phyloP scores from a whole-genome alignment of 2,113 vertebrate genomes.

The Hemiscyllium ocellatum region DNA sequence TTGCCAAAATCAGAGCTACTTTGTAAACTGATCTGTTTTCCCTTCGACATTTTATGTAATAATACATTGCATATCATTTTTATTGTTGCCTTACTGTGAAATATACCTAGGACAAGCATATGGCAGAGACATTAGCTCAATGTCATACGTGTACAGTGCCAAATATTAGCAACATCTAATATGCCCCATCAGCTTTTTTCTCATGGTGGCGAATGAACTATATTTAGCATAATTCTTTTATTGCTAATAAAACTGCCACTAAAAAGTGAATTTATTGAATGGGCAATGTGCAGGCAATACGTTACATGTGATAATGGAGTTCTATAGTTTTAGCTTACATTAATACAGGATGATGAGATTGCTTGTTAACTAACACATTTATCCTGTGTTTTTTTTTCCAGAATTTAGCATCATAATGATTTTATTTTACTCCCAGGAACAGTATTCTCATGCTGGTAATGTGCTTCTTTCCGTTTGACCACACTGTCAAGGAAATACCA shows the following conservation, averaged over 20 bases:
- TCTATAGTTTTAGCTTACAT: not conserved
- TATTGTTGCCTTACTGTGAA: not conserved
- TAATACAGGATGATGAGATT: not conserved
- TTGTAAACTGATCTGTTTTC: not conserved
- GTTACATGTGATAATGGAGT: not conserved
- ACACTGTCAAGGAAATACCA: not conserved
- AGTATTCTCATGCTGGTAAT: not conserved
- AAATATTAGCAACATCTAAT: not conserved
- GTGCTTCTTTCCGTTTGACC: not conserved
- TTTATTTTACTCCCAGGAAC: not conserved
- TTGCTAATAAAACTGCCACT: not conserved
- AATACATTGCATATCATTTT: not conserved
- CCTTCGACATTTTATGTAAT: not conserved
- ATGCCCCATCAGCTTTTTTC: not conserved
- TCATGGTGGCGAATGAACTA: not conserved
- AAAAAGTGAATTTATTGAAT: not conserved
- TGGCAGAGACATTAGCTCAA: not conserved
- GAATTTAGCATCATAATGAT: not conserved
- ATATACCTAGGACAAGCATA: not conserved
- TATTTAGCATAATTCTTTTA: not conserved
- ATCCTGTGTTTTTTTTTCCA: not conserved
- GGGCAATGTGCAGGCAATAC: not conserved
- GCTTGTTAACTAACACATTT: slow-evolving; percentile 1
- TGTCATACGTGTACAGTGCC: not conserved
- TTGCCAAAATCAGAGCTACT: not conserved